Evolutionary conservation across 1,140 invertebrate genomes (phyloP).

Genomic region (Amphibalanus amphitrite): DNA sequence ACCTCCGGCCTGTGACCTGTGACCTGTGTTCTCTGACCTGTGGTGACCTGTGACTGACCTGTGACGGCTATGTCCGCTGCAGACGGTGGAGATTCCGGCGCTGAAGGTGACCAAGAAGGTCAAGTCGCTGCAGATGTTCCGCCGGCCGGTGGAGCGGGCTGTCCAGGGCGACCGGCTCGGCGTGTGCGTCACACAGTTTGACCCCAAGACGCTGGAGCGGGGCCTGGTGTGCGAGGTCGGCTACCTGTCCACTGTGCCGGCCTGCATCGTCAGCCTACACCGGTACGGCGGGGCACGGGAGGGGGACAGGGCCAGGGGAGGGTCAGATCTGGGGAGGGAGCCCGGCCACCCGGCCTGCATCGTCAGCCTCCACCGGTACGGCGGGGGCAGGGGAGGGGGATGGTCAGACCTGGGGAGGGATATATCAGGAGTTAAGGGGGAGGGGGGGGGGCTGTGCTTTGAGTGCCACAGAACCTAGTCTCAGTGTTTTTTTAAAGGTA

Average conservation of each 20-base stretch:
- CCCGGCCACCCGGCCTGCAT: slow-evolving; percentile 24
- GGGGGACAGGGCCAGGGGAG: too few species aligned
- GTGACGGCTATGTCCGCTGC: slow-evolving; percentile 11
- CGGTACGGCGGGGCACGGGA: slow-evolving; percentile 5
- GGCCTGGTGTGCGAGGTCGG: slow-evolving; percentile 41
- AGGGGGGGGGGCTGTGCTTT: too few species aligned
- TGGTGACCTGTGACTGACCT: too few species aligned
- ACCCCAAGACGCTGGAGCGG: slow-evolving; percentile 46
- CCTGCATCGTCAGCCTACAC: slow-evolving; percentile 32
- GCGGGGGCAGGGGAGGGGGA: too few species aligned
- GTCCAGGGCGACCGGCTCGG: slow-evolving; percentile 49
- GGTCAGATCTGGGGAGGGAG: too few species aligned
- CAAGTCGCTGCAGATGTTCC: slow-evolving; percentile 60
- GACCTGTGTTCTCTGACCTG: too few species aligned
- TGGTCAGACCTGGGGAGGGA: too few species aligned
- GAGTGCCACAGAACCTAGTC: too few species aligned
- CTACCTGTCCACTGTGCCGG: slow-evolving; percentile 31
- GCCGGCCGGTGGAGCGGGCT: slow-evolving; percentile 37
- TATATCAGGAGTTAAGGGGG: too few species aligned
- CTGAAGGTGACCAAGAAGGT: slow-evolving; percentile 44
- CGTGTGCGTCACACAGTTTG: slow-evolving; percentile 55
- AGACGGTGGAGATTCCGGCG: slow-evolving; percentile 44
- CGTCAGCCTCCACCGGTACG: too few species aligned
- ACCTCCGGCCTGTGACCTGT: too few species aligned
- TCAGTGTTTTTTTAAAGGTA: too few species aligned